Evolutionary conservation across 2,797 vertebrate species (phyloP).

Genomic region (Phoxinus dragarum): DNA sequence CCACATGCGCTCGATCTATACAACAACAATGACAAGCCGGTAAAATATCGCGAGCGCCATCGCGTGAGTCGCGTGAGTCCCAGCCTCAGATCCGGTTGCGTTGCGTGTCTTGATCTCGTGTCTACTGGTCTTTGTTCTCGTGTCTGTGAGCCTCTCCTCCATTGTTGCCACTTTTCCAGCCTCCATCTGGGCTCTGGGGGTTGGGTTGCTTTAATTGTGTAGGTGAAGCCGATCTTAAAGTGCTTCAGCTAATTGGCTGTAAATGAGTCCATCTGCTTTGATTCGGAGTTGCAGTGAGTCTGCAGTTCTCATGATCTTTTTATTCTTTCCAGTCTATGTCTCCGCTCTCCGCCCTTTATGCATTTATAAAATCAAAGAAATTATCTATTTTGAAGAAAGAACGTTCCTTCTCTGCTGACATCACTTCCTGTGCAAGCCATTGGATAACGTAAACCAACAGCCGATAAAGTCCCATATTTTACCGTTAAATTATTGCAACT

Average conservation of each 20-base stretch:
- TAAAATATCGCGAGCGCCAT: background rate
- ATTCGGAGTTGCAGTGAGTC: slow-evolving; percentile 70
- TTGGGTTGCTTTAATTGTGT: slow-evolving; percentile 67
- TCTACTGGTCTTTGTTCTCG: slow-evolving; percentile 31
- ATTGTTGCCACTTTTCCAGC: slow-evolving; percentile 34
- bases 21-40: background rate
- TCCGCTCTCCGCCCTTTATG: background rate
- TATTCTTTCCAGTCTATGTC: background rate
- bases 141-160: slow-evolving; percentile 5
- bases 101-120: background rate
- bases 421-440: background rate
- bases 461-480: background rate
- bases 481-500: background rate
- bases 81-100: background rate
- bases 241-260: slow-evolving; percentile 77
- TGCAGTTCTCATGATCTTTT: slow-evolving; percentile 50
- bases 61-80: background rate
- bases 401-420: background rate
- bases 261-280: slow-evolving; percentile 83
- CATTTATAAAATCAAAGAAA: background rate
- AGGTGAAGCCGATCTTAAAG: slow-evolving; percentile 71
- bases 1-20: background rate
- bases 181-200: slow-evolving; percentile 62
- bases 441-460: background rate
- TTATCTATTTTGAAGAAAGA: background rate